These are phyloP conservation scores for Lasius fuliginosus DNA, from an alignment of 2,888 invertebrate species.

Conservation along the genomic window DNA sequence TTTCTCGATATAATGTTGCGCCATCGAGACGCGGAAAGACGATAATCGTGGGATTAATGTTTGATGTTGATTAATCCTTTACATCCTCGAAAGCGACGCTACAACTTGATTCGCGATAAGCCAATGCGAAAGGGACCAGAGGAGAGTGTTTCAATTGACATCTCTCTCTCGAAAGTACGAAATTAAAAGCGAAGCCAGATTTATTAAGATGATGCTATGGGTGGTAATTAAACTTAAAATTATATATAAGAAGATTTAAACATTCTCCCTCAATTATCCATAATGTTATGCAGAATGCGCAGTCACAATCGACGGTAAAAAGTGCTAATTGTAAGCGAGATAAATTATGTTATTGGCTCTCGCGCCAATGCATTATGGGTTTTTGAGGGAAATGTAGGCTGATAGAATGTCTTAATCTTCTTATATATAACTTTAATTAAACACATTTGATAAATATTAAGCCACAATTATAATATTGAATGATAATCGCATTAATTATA, in stretches of 20 bases:
- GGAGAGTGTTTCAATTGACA: conserved; percentile 79
- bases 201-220: conserved; percentile 36
- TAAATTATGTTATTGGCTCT: no score
- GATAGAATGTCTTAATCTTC: not conserved
- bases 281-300: not conserved
- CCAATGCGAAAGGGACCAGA: conserved; percentile 83
- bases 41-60: conserved; percentile 17
- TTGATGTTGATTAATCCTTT: conserved; percentile 14
- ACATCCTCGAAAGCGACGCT: conserved; percentile 51
- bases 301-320: no score
- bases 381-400: not conserved
- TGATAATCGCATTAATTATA: conserved; percentile 21
- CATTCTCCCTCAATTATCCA: not conserved
- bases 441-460: not conserved
- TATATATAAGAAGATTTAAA: not conserved
- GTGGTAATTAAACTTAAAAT: conserved; percentile 26
- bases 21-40: conserved; percentile 22
- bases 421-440: conserved; percentile 15
- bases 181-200: conserved; percentile 15
- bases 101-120: conserved; percentile 65
- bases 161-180: conserved; percentile 54
- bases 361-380: not conserved
- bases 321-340: no score
- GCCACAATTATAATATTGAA: conserved; percentile 13
- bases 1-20: conserved; percentile 15